phyloP scores from a whole-genome alignment of 2,888 invertebrate genomes.

The Eurytoma californica region DNA sequence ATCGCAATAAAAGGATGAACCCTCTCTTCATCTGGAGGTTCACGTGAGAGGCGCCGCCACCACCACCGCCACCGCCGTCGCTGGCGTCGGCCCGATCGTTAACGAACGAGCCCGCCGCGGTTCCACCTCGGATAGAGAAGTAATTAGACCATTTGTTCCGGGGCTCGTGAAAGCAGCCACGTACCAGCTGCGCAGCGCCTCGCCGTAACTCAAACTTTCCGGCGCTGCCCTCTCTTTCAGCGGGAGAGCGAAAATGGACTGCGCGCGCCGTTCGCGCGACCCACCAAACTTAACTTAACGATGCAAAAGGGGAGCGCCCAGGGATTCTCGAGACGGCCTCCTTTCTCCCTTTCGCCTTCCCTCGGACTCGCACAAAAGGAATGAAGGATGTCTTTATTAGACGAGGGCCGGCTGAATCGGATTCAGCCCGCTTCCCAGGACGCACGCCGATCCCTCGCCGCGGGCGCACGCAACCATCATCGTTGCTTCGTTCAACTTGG shows the following conservation, averaged over 20 bases:
- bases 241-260: conserved; percentile 20
- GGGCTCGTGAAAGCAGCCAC: conserved; percentile 10
- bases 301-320: conserved; percentile 37
- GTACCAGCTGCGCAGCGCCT: conserved; percentile 57
- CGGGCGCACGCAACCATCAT: conserved; percentile 61
- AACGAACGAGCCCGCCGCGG: conserved; percentile 10
- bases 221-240: background rate
- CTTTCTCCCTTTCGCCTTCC: background rate
- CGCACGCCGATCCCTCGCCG: background rate
- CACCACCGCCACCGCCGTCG: background rate
- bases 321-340: background rate
- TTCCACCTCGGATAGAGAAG: conserved; percentile 34
- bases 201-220: conserved; percentile 46
- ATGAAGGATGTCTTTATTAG: conserved; percentile 74
- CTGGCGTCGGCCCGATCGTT: conserved; percentile 21
- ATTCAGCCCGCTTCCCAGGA: conserved; percentile 64
- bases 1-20: conserved; percentile 50
- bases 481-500: conserved; percentile 59
- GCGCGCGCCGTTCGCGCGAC: conserved; percentile 42
- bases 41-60: conserved; percentile 22
- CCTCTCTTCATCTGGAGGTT: conserved; percentile 10
- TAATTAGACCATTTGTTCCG: conserved; percentile 61
- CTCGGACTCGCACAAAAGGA: conserved; percentile 64
- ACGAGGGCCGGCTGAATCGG: conserved; percentile 64
- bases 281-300: conserved; percentile 40